Base-by-base conservation (phyloP, 1,140 invertebrate species). In the Papilio polyxenes region DNA sequence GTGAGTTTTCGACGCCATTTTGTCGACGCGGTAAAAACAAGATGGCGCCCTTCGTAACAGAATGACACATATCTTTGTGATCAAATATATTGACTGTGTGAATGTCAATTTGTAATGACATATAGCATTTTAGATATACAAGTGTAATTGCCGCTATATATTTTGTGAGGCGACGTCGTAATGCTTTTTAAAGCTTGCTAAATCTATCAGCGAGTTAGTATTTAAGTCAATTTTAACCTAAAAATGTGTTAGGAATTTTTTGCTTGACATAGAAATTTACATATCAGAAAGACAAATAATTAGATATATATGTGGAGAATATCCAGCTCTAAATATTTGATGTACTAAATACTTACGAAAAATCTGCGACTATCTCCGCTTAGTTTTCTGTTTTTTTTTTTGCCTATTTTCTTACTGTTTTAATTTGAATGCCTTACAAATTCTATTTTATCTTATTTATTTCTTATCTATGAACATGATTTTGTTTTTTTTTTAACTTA, bases 201-300 rank as follows among this genome's bases (percentile, higher is more conserved):
- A 56, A 90, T 87, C 89, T 90, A 86, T 88, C 76, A 17, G 83
- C 78, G 72, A 72, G 77, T 80, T 81, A 82, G 83, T 84, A 82
- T 84, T 75, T 77, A 76, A 53, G 81, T 80, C 80, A 79, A 83
- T 76, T 79, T 81, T 82, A 81, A 72, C 31, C 7, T 77, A 72
- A 65, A 86, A 85, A 87, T 87, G 81, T 85, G 83, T 77, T 83
- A 82, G 59, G 82, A 82, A 65, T 82, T 85, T 83, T 82, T 82
- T 81, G 87, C 88, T 88, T 89, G 78, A 75, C 81, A 87, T 87
- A 84, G 82, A 84, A 84, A 87, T 82, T 83, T 90, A 93, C 92
- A 94, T 94, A 94, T 94, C 92, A 93, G 84, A 80, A 83, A 86
- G 92, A 93, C 90, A 93, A 93, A 93, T 93, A 93, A 92, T 84